Percentiles rank a stretch among this genome's conserved stretches.
Conservation (phyloP, 2,113 vertebrate species). For the Chrysochloris asiatica region DNA sequence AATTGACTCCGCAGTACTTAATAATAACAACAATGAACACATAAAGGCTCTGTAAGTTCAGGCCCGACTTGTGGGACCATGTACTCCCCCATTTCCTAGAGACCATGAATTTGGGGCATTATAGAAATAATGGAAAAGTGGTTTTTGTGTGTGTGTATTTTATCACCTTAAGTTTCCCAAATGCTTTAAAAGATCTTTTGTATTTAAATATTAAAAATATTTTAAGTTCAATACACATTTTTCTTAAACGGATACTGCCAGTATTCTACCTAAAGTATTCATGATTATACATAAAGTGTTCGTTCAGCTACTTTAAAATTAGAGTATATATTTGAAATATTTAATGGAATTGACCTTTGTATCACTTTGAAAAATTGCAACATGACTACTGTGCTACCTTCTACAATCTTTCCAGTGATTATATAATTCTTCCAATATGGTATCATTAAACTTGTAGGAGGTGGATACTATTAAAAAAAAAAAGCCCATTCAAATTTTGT, state of each 20-base stretch:
- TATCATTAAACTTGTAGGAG: constrained; percentile 66
- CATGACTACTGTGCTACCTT: constrained; percentile 67
- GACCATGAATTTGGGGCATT: constrained; percentile 78
- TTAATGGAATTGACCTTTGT: constrained; percentile 73
- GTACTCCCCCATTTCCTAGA: constrained; percentile 85
- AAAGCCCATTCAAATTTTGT: constrained; percentile 64
- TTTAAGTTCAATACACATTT: constrained; percentile 72
- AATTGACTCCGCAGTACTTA: too few species aligned
- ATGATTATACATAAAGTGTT: constrained; percentile 73
- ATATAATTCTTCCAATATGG: constrained; percentile 66
- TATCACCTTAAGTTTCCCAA: constrained; percentile 82
- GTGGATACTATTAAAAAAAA: constrained; percentile 60
- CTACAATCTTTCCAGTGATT: constrained; percentile 70
- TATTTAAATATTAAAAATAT: constrained; percentile 80
- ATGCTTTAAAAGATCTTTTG: constrained; percentile 73
- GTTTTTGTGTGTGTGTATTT: constrained; percentile 71
- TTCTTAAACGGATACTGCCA: constrained; percentile 73
- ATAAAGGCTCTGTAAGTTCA: constrained; percentile 78
- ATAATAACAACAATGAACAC: too few species aligned
- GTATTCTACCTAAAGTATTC: constrained; percentile 73
- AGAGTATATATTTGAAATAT: constrained; percentile 77
- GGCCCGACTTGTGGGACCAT: constrained; percentile 80
- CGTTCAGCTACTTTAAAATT: constrained; percentile 64
- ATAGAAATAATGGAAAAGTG: constrained; percentile 82
- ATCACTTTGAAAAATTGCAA: constrained; percentile 66